Evolutionary conservation across 2,113 vertebrate genomes (phyloP).

Genomic region (Elanoides forficatus): DNA sequence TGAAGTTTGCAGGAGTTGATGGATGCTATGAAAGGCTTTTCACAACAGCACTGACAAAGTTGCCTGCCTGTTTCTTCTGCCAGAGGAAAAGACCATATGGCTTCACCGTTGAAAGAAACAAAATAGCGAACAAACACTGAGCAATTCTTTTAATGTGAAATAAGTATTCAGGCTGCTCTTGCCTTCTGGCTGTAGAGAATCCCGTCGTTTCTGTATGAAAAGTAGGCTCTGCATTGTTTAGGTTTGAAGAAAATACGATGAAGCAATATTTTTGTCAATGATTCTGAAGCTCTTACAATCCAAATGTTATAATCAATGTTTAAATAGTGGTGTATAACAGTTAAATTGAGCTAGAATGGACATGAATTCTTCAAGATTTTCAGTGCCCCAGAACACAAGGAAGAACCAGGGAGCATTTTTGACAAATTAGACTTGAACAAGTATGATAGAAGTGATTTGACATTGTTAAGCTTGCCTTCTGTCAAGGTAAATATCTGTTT

Average conservation of each 20-base stretch:
- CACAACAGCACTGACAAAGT: neutral
- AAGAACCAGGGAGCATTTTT: neutral
- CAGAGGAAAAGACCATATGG: neutral
- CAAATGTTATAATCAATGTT: neutral
- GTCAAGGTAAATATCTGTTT: neutral
- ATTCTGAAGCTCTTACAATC: neutral
- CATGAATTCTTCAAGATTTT: neutral
- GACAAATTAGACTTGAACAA: neutral
- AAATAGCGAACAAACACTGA: neutral
- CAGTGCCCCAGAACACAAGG: neutral
- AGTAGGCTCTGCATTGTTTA: neutral
- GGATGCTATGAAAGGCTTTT: neutral
- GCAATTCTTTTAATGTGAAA: neutral
- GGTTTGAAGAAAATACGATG: neutral
- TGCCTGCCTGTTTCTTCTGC: neutral
- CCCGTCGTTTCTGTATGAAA: neutral
- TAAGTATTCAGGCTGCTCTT: neutral
- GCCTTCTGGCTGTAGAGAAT: neutral
- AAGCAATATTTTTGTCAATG: neutral
- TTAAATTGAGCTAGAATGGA: neutral
- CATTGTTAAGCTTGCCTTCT: neutral
- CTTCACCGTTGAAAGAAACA: neutral
- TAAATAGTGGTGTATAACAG: neutral
- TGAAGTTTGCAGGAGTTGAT: neutral
- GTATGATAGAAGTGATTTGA: neutral